Evolutionary conservation across 1,140 invertebrate genomes (phyloP), one percentile per base, ranked within the genome.

Genomic region (Matsumurasca onukii): DNA sequence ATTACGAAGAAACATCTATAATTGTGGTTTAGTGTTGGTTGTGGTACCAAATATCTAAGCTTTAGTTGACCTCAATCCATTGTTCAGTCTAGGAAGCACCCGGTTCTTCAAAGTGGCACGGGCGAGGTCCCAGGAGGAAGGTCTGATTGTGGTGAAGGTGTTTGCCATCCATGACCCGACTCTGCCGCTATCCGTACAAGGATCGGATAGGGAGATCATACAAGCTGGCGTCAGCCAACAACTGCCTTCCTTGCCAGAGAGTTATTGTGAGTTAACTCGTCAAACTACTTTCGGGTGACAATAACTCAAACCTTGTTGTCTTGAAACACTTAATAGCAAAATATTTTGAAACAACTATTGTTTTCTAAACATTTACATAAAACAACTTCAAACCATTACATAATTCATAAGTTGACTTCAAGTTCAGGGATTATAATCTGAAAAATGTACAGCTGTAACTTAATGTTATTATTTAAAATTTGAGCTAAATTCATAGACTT

Each of bases 21-120:
- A n/a, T n/a, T n/a, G n/a, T n/a, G n/a, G n/a, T n/a, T 29, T 29
- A 62, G 48, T 62, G 69, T 57, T 70, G 45, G 55, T 73, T 59
- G 63, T 74, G 12, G 77, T n/a, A n/a, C n/a, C n/a, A n/a, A n/a
- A n/a, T n/a, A n/a, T 79, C 63, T 70, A 69, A 65, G 68, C 67
- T 75, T 66, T 74, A 72, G 72, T 74, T 76, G n/a, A n/a, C n/a
- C n/a, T n/a, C n/a, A n/a, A n/a, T n/a, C n/a, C n/a, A n/a, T n/a
- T 81, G 76, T 82, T 49, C 76, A 99, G 96, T 79, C 85, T 99
- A 78, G 98, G 98, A 98, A 98, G 95, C 73, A 99, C 98, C 55
- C 83, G 98, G 76, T 99, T 99, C 82, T 91, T 99, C 59, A 99
- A 99, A 86, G 97, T 99, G 27, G 97, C 95, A 1, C 81, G 93